Evolutionary conservation across 2,888 invertebrate species (phyloP).

Genomic region (Lampropteryx suffumata): DNA sequence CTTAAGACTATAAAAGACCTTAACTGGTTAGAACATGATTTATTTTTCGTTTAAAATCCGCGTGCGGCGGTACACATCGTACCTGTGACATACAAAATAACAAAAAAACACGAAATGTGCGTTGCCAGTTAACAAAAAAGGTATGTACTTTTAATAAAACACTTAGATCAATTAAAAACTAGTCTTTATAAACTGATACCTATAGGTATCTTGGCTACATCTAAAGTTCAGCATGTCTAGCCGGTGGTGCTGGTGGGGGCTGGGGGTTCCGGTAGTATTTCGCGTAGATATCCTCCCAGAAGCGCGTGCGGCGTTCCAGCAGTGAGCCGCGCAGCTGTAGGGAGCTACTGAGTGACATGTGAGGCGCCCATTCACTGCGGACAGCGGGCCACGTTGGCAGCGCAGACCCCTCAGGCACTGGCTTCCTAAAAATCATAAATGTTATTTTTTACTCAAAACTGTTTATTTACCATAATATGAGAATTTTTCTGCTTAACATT

Average conservation of each 20-base stretch:
- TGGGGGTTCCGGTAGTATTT: slow-evolving; percentile 44
- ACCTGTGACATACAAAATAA: no score
- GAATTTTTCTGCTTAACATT: no score
- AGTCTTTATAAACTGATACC: neutral
- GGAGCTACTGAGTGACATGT: slow-evolving; percentile 46
- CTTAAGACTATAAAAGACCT: no score
- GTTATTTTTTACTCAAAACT: no score
- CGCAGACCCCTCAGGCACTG: slow-evolving; percentile 1
- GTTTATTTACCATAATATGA: no score
- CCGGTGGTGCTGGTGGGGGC: slow-evolving; percentile 33
- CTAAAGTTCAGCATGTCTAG: slow-evolving; percentile 22
- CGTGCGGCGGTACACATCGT: no score
- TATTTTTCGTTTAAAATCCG: no score
- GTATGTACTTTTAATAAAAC: no score
- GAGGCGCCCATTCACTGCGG: slow-evolving; percentile 33
- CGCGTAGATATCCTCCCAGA: slow-evolving; percentile 52
- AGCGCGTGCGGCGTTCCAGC: slow-evolving; percentile 33
- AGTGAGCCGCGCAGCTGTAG: slow-evolving; percentile 39
- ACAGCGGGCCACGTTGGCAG: slow-evolving; percentile 49
- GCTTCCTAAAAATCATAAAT: slow-evolving; percentile 2
- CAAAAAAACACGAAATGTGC: no score
- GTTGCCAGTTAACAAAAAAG: no score
- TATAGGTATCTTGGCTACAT: neutral
- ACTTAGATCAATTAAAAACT: no score
- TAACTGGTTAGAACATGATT: no score